phyloP scores from a whole-genome alignment of 2,113 vertebrate species.

The Rhinogobius similis region DNA sequence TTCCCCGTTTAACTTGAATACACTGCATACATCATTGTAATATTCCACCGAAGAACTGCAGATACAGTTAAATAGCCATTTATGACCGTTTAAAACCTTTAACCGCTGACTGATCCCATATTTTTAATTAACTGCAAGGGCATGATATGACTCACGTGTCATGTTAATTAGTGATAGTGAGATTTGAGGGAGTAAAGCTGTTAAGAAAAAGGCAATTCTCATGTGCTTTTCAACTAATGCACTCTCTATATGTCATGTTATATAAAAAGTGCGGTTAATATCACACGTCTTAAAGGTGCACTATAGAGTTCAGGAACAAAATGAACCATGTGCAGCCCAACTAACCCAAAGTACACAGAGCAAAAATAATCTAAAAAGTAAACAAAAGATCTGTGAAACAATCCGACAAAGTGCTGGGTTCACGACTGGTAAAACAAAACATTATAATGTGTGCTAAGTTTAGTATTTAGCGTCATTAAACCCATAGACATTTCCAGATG shows the following conservation, averaged over 20 bases:
- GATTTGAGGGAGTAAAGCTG: background rate
- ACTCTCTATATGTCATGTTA: background rate
- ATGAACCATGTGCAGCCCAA: too few relatives aligned
- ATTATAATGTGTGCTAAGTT: too few relatives aligned
- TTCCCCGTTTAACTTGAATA: background rate
- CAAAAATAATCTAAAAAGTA: too few relatives aligned
- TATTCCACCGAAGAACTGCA: background rate
- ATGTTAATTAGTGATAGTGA: background rate
- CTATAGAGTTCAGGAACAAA: too few relatives aligned
- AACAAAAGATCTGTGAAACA: too few relatives aligned
- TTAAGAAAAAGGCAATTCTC: background rate
- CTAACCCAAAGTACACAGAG: too few relatives aligned
- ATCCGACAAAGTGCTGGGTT: too few relatives aligned
- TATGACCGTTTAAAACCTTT: background rate
- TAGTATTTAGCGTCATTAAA: too few relatives aligned
- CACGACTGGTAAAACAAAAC: too few relatives aligned
- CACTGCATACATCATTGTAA: too few relatives aligned
- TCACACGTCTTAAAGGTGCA: too few relatives aligned
- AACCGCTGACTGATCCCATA: background rate
- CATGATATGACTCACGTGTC: background rate
- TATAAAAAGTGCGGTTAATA: background rate
- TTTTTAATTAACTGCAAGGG: slow-evolving; percentile 11
- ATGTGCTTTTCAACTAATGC: background rate
- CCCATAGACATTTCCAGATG: too few relatives aligned
- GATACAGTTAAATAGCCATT: background rate